These are phyloP conservation scores for Syngnathoides biaculeatus DNA, from an alignment of 2,113 vertebrate genomes.

Conservation along the genomic window DNA sequence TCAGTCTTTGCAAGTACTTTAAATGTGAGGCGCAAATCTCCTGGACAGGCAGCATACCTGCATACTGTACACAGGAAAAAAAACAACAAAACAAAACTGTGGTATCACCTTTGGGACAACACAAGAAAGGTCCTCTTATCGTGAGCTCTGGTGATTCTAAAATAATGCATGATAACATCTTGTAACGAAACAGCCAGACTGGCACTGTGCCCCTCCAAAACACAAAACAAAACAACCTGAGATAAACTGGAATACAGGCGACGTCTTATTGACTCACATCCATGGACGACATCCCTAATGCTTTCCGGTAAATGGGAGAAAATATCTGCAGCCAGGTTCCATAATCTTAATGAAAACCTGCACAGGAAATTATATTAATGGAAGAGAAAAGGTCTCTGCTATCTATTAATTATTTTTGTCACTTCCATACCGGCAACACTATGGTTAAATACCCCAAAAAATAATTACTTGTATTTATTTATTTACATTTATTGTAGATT, in stretches of 20 bases:
- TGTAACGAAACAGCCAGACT: slow-evolving; percentile 1
- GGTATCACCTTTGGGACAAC: neutral
- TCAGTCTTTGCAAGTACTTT: neutral
- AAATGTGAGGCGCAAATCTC: neutral
- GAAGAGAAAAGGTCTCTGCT: neutral
- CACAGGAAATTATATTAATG: slow-evolving; percentile 1
- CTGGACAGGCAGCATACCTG: neutral
- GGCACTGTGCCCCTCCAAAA: neutral
- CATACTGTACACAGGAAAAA: too few relatives aligned
- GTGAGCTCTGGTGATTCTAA: neutral
- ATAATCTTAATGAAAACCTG: slow-evolving; percentile 12
- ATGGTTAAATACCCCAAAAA: neutral
- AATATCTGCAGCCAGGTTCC: slow-evolving; percentile 6
- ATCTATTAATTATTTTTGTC: neutral
- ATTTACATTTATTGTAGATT: neutral
- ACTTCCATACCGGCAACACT: neutral
- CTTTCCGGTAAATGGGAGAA: slow-evolving; percentile 6
- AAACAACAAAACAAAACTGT: too few relatives aligned
- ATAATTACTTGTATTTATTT: neutral
- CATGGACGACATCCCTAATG: slow-evolving; percentile 9
- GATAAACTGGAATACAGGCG: slow-evolving; percentile 8
- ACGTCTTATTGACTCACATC: slow-evolving; percentile 12
- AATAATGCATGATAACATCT: slow-evolving; percentile 3
- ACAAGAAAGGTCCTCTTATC: neutral
- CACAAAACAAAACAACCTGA: neutral